Evolutionary conservation across 2,113 vertebrate genomes (phyloP), one percentile per base, ranked within the genome.

Genomic region (Nanorana parkeri): DNA sequence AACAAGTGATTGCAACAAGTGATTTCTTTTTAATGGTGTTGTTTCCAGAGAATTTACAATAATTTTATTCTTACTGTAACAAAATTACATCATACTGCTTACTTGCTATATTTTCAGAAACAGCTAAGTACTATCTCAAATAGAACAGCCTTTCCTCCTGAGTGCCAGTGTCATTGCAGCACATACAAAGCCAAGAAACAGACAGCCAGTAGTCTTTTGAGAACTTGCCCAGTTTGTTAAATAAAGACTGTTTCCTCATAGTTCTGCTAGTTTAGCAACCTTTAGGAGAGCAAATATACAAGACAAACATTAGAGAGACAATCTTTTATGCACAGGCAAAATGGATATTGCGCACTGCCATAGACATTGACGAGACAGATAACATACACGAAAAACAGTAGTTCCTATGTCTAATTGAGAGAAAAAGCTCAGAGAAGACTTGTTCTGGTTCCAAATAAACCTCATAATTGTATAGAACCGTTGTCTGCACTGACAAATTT

Each of bases 361-460:
- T 80, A 51, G 77, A 83, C 79, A 84, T 80, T 84, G 29, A 68
- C 75, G 61, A 47, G 60, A 28, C 64, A 86, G 68, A 74, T 60
- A 80, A 55, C 58, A 0, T 55, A 74, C 86, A 84, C 55, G 80
- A 84, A 86, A 90, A 90, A 88, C 78, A 86, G 29, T 87, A 87
- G 85, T 86, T 93, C 90, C 88, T 84, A 84, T 77, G 86, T 83
- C 80, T 71, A 83, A 90, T 92, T 89, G 89, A 87, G 89, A 87
- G 86, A 83, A 86, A 90, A 91, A 85, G 78, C 81, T 83, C 72
- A 76, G 72, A 76, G 80, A 76, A 76, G 61, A 68, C 71, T 82
- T 82, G 80, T 83, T 68, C 80, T 88, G 88, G 86, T 87, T 92
- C 90, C 86, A 85, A 89, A 84, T 88, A 84, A 90, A 86, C 52